Percentiles rank a stretch among this genome's conserved stretches.
Evolutionary conservation across 1,140 invertebrate species (phyloP).

Genomic region (Arion vulgaris): DNA sequence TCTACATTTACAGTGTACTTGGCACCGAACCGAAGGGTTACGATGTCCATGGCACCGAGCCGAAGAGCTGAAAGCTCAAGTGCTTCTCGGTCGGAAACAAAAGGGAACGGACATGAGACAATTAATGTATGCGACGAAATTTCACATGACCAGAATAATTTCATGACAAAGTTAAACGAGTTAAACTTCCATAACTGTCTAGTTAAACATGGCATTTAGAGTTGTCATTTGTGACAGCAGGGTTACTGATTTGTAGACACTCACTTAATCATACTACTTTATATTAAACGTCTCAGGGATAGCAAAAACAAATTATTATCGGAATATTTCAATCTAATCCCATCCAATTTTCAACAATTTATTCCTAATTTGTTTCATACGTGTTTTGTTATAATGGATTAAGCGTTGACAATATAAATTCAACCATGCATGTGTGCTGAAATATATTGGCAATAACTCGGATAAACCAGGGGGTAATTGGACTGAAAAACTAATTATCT

Average conservation of each 20-base stretch:
- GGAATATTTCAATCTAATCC: background rate
- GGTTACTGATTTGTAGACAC: background rate
- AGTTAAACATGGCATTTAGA: background rate
- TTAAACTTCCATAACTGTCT: background rate
- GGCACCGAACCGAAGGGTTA: too few species aligned
- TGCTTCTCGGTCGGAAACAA: too few species aligned
- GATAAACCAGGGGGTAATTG: background rate
- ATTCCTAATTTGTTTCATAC: background rate
- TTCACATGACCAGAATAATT: too few species aligned
- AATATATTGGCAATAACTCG: background rate
- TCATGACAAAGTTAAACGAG: background rate
- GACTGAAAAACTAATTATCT: background rate
- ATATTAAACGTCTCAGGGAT: background rate
- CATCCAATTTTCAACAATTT: conserved; percentile 2
- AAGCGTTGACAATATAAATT: background rate
- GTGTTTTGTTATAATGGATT: background rate
- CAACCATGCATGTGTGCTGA: background rate
- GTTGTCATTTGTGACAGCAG: background rate
- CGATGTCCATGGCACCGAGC: too few species aligned
- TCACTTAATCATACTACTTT: background rate
- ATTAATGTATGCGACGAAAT: too few species aligned
- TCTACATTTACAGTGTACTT: too few species aligned
- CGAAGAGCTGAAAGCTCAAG: too few species aligned
- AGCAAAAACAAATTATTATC: background rate
- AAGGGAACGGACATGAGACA: too few species aligned